Evolutionary conservation across 2,113 vertebrate species (phyloP).

Genomic region (Pteruthius melanotis): DNA sequence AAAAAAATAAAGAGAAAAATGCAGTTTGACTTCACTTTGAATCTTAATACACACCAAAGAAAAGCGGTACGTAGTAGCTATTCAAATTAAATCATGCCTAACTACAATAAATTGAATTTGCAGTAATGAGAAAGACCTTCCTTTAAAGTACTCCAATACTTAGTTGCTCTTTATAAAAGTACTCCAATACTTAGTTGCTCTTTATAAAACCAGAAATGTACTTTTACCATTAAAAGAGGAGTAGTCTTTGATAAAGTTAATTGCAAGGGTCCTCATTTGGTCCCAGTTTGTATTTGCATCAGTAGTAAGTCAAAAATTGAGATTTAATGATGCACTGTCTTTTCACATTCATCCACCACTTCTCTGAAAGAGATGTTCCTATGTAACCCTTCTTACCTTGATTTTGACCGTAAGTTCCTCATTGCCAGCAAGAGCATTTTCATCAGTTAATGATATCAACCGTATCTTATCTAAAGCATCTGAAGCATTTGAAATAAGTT

Average conservation of each 20-base stretch:
- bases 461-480: slow-evolving; percentile 94
- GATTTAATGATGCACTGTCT: background rate
- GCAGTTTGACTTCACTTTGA: background rate
- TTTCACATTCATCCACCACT: background rate
- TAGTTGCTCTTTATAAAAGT: background rate
- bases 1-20: background rate
- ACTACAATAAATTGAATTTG: background rate
- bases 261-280: accelerated
- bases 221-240: background rate
- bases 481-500: slow-evolving; percentile 93
- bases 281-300: background rate
- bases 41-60: background rate
- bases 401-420: slow-evolving; percentile 94
- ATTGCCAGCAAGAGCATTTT: slow-evolving; percentile 82
- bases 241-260: background rate
- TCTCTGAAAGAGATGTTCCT: accelerated
- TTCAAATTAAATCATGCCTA: background rate
- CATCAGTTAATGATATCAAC: slow-evolving; percentile 87
- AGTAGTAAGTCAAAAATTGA: background rate
- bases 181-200: background rate
- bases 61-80: background rate
- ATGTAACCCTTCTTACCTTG: slow-evolving; percentile 74
- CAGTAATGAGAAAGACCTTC: background rate
- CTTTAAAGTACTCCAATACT: background rate
- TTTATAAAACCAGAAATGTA: background rate